phyloP scores from a whole-genome alignment of 2,113 vertebrate genomes.

The Drymodes brunneopygia region DNA sequence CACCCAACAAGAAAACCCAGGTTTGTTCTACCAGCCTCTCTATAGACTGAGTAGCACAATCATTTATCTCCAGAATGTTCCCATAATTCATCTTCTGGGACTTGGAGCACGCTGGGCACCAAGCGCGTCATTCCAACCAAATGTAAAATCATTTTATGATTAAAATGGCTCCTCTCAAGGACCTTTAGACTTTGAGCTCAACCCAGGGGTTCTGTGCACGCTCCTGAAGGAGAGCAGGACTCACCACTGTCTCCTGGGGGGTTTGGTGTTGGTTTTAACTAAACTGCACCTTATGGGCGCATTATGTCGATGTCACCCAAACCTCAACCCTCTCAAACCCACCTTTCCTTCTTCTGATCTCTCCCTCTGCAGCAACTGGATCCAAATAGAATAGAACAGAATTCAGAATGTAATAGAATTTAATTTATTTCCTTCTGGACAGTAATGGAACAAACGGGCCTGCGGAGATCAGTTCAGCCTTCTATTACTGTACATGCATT shows the following conservation, averaged over 20 bases:
- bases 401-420: constrained; percentile 42
- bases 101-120: background rate
- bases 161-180: background rate
- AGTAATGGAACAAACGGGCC: constrained; percentile 27
- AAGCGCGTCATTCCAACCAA: background rate
- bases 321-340: background rate
- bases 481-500: constrained; percentile 62
- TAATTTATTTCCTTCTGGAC: constrained; percentile 50
- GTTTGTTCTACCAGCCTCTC: background rate
- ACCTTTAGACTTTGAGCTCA: background rate
- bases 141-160: background rate
- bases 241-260: accelerated
- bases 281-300: accelerated
- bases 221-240: background rate
- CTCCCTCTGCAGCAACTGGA: background rate
- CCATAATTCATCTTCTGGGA: background rate
- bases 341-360: background rate
- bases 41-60: background rate
- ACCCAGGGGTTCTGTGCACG: background rate
- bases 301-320: background rate
- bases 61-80: background rate
- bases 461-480: constrained; percentile 16
- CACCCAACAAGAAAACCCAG: background rate
- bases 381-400: constrained; percentile 25
- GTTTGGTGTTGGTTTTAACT: background rate